These are phyloP conservation scores for Buathra laborator DNA, from an alignment of 2,888 invertebrate species.

Conservation along the genomic window DNA sequence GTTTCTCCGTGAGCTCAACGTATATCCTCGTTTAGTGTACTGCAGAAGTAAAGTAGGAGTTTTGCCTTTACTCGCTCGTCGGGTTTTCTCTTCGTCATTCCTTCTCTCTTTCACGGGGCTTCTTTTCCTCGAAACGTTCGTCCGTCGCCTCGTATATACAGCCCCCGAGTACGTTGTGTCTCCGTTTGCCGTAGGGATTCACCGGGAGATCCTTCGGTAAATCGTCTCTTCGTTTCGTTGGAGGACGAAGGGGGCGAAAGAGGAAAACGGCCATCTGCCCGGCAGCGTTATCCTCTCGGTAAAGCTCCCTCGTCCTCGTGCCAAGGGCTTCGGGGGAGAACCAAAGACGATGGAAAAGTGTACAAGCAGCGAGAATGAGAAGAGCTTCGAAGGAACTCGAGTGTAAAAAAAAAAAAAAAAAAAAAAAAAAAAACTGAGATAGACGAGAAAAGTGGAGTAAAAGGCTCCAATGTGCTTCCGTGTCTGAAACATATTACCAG, in stretches of 20 bases:
- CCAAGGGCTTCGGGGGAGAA: constrained; percentile 16
- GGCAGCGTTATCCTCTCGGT: constrained; percentile 34
- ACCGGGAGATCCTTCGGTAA: constrained; percentile 65
- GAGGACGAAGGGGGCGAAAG: constrained; percentile 5
- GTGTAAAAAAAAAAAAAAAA: not conserved
- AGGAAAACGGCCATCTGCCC: constrained; percentile 68
- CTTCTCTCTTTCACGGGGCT: constrained; percentile 31
- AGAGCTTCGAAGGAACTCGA: constrained; percentile 13
- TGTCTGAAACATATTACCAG: not conserved
- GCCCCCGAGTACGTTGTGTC: constrained; percentile 43
- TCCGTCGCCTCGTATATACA: constrained; percentile 15
- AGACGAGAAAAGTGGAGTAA: constrained; percentile 8
- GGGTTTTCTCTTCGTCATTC: constrained; percentile 25
- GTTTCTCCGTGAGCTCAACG: not conserved
- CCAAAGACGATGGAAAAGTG: constrained; percentile 18
- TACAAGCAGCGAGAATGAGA: constrained; percentile 19
- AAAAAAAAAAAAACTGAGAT: not conserved
- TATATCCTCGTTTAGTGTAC: not conserved
- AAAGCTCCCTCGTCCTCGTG: constrained; percentile 24
- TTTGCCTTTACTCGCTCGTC: constrained; percentile 35
- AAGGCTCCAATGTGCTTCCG: constrained; percentile 3
- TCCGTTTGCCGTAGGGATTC: constrained; percentile 67
- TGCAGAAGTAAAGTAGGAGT: not conserved
- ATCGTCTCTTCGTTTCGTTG: constrained; percentile 37
- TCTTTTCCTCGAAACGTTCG: constrained; percentile 27